A percentile compares a stretch with the other conserved stretches of the same genome.
These are phyloP conservation scores for Teleogryllus oceanicus DNA, from an alignment of 2,888 invertebrate genomes.

Conservation along the genomic window DNA sequence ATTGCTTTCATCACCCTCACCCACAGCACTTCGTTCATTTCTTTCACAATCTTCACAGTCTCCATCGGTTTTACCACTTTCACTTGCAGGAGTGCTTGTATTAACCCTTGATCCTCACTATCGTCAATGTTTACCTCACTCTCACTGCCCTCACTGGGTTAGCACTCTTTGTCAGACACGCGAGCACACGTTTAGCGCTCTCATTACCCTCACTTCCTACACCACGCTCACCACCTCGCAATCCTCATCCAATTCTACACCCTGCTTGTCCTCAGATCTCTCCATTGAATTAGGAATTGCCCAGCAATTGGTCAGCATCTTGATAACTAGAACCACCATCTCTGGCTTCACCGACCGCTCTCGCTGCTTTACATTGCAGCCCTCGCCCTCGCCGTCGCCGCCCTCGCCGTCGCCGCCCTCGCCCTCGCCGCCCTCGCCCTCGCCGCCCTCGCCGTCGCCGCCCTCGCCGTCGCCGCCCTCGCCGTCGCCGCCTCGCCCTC, in stretches of 20 bases:
- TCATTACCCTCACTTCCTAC: not conserved
- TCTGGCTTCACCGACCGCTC: not conserved
- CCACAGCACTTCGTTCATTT: no score
- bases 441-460: no score
- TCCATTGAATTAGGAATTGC: no score
- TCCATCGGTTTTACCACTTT: not conserved
- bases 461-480: no score
- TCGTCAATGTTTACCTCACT: no score
- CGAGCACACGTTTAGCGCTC: no score
- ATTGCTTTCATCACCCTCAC: no score
- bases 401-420: not conserved
- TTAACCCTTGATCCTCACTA: not conserved
- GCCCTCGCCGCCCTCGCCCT: no score
- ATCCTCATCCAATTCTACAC: not conserved
- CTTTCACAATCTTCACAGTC: not conserved
- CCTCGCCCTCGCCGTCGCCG: not conserved
- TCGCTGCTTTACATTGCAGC: not conserved
- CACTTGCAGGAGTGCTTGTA: not conserved
- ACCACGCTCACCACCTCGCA: not conserved
- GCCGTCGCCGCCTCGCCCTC: no score
- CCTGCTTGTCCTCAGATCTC: not conserved
- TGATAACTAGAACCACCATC: not conserved
- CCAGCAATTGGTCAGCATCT: not conserved
- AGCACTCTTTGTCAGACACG: no score
- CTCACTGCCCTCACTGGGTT: no score